Evolutionary conservation across 2,113 vertebrate species (phyloP).

Genomic region (Chauna torquata): DNA sequence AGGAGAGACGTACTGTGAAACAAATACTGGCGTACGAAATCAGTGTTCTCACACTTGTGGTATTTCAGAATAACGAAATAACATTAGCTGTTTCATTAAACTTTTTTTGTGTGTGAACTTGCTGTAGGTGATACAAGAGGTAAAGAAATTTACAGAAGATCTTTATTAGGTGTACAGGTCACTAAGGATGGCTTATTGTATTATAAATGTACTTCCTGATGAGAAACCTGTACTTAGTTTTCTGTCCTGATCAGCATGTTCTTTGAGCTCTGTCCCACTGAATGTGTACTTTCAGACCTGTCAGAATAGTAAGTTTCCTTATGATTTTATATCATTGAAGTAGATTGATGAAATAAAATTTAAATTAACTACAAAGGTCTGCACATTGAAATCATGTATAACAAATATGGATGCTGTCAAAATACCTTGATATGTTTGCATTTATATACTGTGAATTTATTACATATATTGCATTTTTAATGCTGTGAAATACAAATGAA

Average conservation of each 20-base stretch:
- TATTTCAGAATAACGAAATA: background rate
- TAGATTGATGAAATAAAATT: background rate
- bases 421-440: background rate
- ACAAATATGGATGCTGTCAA: background rate
- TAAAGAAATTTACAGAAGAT: background rate
- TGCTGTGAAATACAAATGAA: slow-evolving; percentile 47
- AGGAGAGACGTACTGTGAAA: background rate
- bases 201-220: background rate
- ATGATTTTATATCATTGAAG: background rate
- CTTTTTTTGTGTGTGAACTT: background rate
- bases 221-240: background rate
- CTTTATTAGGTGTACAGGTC: rapidly evolving
- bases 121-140: background rate
- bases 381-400: background rate
- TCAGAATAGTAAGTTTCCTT: background rate
- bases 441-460: background rate
- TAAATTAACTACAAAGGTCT: background rate
- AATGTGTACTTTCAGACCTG: background rate
- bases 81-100: background rate
- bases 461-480: slow-evolving; percentile 47
- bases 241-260: background rate
- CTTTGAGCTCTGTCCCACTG: background rate
- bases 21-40: background rate
- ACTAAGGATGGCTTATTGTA: background rate
- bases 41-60: background rate